phyloP scores from a whole-genome alignment of 2,113 vertebrate genomes.

The Corvus moneduloides region DNA sequence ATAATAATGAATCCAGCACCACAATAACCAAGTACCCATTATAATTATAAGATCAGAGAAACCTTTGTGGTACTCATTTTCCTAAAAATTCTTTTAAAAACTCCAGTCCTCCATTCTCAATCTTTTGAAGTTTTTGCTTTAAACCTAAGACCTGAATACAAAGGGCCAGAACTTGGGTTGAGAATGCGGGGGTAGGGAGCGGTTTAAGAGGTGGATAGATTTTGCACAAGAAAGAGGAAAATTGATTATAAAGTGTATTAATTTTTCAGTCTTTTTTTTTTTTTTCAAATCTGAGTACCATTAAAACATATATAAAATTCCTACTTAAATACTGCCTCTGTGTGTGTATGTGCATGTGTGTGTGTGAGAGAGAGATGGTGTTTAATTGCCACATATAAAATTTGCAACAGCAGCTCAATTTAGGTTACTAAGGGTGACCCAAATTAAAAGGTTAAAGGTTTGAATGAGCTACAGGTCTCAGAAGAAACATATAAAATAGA shows the following conservation, averaged over 20 bases:
- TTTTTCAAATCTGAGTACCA: background rate
- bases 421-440: background rate
- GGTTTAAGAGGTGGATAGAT: background rate
- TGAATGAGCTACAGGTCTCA: background rate
- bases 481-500: background rate
- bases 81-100: slow-evolving; percentile 34
- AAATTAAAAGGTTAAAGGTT: background rate
- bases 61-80: slow-evolving; percentile 60
- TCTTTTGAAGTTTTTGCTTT: slow-evolving; percentile 69
- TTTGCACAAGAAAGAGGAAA: slow-evolving; percentile 16
- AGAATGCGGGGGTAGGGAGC: background rate
- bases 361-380: accelerated
- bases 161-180: slow-evolving; percentile 12
- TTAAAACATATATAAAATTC: background rate
- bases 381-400: background rate
- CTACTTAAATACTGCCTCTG: background rate
- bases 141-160: slow-evolving; percentile 45
- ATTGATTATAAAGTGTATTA: accelerated
- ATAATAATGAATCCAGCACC: slow-evolving; percentile 35
- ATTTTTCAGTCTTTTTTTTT: background rate
- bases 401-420: background rate
- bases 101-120: background rate
- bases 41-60: slow-evolving; percentile 57
- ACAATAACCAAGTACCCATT: slow-evolving; percentile 37
- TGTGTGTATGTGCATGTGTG: too few species aligned